phyloP scores from a whole-genome alignment of 2,797 vertebrate species.

The Monodelphis domestica region DNA sequence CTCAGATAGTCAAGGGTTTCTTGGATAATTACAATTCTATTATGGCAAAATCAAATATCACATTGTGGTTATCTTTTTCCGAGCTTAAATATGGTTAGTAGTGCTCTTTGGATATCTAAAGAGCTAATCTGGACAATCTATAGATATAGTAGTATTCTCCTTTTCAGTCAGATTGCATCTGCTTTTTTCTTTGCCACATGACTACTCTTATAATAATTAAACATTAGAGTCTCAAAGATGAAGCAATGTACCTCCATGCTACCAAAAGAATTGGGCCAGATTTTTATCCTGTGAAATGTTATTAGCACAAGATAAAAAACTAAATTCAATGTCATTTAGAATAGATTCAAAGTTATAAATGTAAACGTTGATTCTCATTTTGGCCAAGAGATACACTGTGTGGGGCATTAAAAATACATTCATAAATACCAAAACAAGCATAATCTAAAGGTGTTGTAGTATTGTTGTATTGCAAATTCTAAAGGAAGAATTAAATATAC shows the following conservation, averaged over 20 bases:
- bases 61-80: not conserved
- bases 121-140: not conserved
- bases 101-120: not conserved
- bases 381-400: constrained; percentile 28
- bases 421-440: constrained; percentile 70
- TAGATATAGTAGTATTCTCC: not conserved
- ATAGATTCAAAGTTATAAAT: not conserved
- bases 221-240: not conserved
- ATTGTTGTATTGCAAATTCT: constrained; percentile 51
- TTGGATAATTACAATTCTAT: not conserved
- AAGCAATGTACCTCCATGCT: constrained; percentile 4
- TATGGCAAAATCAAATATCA: not conserved
- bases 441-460: constrained; percentile 34
- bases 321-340: not conserved
- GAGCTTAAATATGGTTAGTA: not conserved
- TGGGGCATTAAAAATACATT: constrained; percentile 44
- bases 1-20: not conserved
- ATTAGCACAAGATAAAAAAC: constrained; percentile 15
- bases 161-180: not conserved
- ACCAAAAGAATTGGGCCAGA: not conserved
- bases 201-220: not conserved
- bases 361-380: constrained; percentile 18
- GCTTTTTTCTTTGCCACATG: not conserved
- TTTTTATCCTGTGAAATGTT: constrained; percentile 35
- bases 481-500: constrained; percentile 39